Evolutionary conservation across 2,888 invertebrate genomes (phyloP), one percentile per base, ranked within the genome.

Genomic region (Rhimphoctona megacephalus): DNA sequence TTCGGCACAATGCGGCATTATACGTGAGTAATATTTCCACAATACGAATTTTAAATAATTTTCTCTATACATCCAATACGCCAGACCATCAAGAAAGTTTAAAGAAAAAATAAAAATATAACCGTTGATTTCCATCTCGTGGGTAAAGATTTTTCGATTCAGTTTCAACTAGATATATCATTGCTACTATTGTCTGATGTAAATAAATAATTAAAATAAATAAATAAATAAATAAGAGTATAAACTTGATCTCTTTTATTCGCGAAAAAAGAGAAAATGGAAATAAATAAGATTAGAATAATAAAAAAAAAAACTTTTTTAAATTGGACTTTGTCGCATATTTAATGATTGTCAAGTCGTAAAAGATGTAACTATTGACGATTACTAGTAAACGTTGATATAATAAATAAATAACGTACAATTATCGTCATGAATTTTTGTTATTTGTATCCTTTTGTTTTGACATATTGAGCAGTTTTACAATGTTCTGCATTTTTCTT

Each of bases 21-120:
- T 85, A 87, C 79, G 86, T 82, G 86, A 87, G 81, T 87, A 85
- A 87, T 82, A 87, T 87, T 87, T 87, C 78, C 86, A 85, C 78
- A 76, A 46, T 77, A 83, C 78, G 69, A 74, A 39, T 85, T 82
- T 64, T 85, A 74, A 82, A 82, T 66, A 85, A 85, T 70, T 76
- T 76, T 78, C 77, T 76, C 66, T 81, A 82, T 82, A 80, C 78
- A 78, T 61, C 46, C 77, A 76, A 39, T 36, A 74, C 39, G 49
- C 43, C 9, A 73, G 30, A 73, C 25, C 33, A 64, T 54, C 25
- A 46, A 74, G 2, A 67, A 39, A 36, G 39, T 36, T 39, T 33
- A 11, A 14, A 61, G 19, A 64, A 22, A 30, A 64, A n/a, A 73
- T 54, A 76, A 70, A 74, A 69, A 78, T 66, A 46, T 22, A 64